phyloP scores from a whole-genome alignment of 2,888 invertebrate genomes.

The Drosophila cyrtoloma region DNA sequence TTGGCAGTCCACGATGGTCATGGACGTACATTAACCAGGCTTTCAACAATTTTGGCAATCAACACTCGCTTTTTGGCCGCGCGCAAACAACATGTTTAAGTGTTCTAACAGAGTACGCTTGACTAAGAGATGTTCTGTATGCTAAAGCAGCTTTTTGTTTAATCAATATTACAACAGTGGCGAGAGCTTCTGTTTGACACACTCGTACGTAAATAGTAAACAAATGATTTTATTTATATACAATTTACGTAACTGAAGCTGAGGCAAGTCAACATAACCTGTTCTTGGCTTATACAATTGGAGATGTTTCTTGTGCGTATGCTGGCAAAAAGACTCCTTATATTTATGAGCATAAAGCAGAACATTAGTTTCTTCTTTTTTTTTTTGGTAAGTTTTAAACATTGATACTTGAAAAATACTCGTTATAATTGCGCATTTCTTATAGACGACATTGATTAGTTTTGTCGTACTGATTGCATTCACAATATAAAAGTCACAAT shows the following conservation, averaged over 20 bases:
- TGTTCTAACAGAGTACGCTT: constrained; percentile 2
- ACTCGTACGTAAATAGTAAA: not conserved
- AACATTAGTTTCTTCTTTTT: not conserved
- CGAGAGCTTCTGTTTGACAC: not conserved
- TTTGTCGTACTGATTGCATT: not conserved
- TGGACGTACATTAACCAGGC: constrained; percentile 68
- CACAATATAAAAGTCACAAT: not conserved
- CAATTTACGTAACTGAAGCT: not conserved
- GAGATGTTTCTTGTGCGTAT: not conserved
- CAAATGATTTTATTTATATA: not conserved
- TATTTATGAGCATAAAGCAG: not conserved
- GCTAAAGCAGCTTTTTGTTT: not conserved
- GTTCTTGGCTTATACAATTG: not conserved
- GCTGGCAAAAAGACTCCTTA: not conserved
- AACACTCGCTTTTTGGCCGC: constrained; percentile 28
- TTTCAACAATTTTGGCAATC: constrained; percentile 1
- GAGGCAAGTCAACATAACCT: not conserved
- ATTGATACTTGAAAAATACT: not conserved
- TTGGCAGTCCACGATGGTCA: constrained; percentile 63
- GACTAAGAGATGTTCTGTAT: not conserved
- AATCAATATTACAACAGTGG: not conserved
- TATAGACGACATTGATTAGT: not conserved
- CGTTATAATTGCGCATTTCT: not conserved
- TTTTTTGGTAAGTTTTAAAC: not conserved
- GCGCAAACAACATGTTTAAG: not conserved